Conservation (phyloP, 2,797 vertebrate species). For the Sphaeramia orbicularis region DNA sequence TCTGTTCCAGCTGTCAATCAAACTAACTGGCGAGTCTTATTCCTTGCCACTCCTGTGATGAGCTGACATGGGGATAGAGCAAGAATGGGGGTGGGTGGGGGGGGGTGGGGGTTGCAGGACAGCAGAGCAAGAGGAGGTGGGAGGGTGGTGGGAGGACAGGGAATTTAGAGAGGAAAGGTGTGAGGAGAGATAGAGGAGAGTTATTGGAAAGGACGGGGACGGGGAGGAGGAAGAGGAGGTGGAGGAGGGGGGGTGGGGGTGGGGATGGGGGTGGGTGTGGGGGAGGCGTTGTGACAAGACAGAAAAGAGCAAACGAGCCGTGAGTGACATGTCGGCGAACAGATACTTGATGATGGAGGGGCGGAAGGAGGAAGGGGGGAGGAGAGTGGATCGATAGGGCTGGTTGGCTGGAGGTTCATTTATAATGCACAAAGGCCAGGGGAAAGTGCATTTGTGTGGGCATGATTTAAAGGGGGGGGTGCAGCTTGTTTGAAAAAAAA, state of each 20-base stretch:
- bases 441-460: constrained; percentile 55
- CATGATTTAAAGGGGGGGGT: constrained; percentile 49
- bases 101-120: constrained; percentile 13
- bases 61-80: constrained; percentile 33
- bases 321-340: constrained; percentile 60
- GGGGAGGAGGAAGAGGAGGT: constrained; percentile 28
- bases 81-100: neutral
- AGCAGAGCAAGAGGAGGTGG: neutral
- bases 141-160: constrained; percentile 15
- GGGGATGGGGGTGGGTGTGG: too few relatives aligned
- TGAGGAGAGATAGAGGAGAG: constrained; percentile 64
- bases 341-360: constrained; percentile 55
- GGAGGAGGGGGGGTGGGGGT: constrained; percentile 22
- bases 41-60: constrained; percentile 51
- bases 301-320: constrained; percentile 44
- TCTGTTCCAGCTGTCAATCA: constrained; percentile 68
- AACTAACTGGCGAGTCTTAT: constrained; percentile 47
- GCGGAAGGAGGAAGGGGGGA: constrained; percentile 20
- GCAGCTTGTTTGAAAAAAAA: constrained; percentile 13
- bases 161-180: constrained; percentile 56
- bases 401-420: constrained; percentile 72
- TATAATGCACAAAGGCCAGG: constrained; percentile 78
- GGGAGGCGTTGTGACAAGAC: constrained; percentile 55
- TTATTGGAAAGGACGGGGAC: constrained; percentile 53
- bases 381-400: constrained; percentile 59